Evolutionary conservation across 2,113 vertebrate genomes (phyloP).

Genomic region (Perca fluviatilis): DNA sequence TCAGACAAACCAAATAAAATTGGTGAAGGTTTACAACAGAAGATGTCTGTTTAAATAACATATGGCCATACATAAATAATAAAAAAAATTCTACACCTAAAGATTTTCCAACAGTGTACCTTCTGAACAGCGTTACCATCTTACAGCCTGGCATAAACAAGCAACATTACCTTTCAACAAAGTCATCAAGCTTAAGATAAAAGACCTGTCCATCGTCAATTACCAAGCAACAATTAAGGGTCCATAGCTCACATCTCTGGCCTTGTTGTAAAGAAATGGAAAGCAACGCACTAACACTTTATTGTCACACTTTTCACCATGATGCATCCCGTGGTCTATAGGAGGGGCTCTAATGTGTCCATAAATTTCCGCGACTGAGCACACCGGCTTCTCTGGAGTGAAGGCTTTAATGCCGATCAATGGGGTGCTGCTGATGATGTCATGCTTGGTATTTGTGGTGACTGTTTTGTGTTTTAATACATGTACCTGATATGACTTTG

Average conservation of each 20-base stretch:
- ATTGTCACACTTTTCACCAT: slow-evolving; percentile 73
- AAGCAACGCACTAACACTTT: slow-evolving; percentile 58
- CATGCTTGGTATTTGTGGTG: slow-evolving; percentile 58
- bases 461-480: slow-evolving; percentile 41
- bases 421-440: slow-evolving; percentile 73
- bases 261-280: slow-evolving; percentile 27
- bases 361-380: slow-evolving; percentile 72
- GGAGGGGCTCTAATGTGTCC: slow-evolving; percentile 74
- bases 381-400: slow-evolving; percentile 57
- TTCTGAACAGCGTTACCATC: background rate
- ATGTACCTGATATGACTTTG: slow-evolving; percentile 47
- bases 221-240: slow-evolving; percentile 67
- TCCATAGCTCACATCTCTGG: slow-evolving; percentile 38
- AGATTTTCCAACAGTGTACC: background rate
- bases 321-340: slow-evolving; percentile 71
- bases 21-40: background rate
- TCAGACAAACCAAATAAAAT: slow-evolving; percentile 34
- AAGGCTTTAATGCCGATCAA: slow-evolving; percentile 81
- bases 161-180: slow-evolving; percentile 1
- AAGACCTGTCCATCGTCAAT: slow-evolving; percentile 47
- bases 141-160: background rate
- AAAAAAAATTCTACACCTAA: background rate
- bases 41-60: slow-evolving; percentile 20
- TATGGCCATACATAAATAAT: background rate
- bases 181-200: slow-evolving; percentile 17